A percentile compares a stretch with the other conserved stretches of the same genome.
These are phyloP conservation scores for Hymenochirus boettgeri DNA, from an alignment of 2,113 vertebrate species.

Conservation along the genomic window DNA sequence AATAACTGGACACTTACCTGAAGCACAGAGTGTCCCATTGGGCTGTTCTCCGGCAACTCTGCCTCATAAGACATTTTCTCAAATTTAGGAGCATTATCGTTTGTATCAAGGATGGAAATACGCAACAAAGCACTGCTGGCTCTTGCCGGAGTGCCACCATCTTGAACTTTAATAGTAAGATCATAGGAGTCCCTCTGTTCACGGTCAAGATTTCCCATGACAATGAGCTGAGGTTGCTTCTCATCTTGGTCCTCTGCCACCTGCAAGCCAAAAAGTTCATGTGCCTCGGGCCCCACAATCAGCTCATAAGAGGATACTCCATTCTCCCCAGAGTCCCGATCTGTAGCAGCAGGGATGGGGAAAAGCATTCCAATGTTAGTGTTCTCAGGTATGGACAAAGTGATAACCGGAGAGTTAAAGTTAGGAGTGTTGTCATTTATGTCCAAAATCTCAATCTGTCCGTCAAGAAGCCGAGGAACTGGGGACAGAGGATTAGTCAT, in stretches of 20 bases:
- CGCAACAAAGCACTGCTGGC: slow-evolving; percentile 87
- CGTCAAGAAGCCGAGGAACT: slow-evolving; percentile 83
- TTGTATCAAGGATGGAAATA: slow-evolving; percentile 89
- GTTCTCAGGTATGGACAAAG: slow-evolving; percentile 89
- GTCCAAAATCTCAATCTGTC: slow-evolving; percentile 89
- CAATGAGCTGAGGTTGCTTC: slow-evolving; percentile 89
- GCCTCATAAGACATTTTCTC: slow-evolving; percentile 84
- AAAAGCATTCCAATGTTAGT: slow-evolving; percentile 82
- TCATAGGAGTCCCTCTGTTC: slow-evolving; percentile 94
- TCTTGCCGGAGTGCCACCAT: slow-evolving; percentile 78
- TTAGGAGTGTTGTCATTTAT: slow-evolving; percentile 97
- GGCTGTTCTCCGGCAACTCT: slow-evolving; percentile 86
- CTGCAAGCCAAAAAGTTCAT: slow-evolving; percentile 87
- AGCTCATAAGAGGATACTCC: slow-evolving; percentile 88
- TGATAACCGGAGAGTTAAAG: slow-evolving; percentile 86
- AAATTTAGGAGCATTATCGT: slow-evolving; percentile 89
- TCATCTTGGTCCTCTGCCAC: slow-evolving; percentile 85
- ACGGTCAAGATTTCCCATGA: slow-evolving; percentile 88
- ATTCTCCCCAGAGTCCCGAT: slow-evolving; percentile 80
- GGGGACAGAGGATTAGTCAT: slow-evolving; percentile 84
- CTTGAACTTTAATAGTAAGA: slow-evolving; percentile 88
- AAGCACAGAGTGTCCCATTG: slow-evolving; percentile 83
- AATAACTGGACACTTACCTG: slow-evolving; percentile 70
- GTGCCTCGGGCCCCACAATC: slow-evolving; percentile 69
- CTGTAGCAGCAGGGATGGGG: slow-evolving; percentile 81